A percentile compares a stretch with the other conserved stretches of the same genome.
Evolutionary conservation across 2,113 vertebrate genomes (phyloP).

Genomic region (Callospermophilus lateralis): DNA sequence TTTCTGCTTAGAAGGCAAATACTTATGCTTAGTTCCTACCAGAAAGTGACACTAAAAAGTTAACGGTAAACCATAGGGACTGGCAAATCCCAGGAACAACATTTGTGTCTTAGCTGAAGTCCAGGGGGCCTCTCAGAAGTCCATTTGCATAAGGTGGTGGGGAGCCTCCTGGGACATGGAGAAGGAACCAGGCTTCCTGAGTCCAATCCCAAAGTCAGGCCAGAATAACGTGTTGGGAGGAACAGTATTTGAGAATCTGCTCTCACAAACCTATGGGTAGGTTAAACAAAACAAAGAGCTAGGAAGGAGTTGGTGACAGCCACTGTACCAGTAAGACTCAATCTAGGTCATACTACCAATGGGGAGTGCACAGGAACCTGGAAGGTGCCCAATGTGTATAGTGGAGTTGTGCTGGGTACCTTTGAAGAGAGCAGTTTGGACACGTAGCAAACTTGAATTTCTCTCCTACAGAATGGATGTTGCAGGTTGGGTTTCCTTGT

Average conservation of each 20-base stretch:
- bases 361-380: neutral
- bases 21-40: neutral
- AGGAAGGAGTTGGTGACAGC: neutral
- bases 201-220: neutral
- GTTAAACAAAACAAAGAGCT: neutral
- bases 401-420: neutral
- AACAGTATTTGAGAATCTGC: neutral
- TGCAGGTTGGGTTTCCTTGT: neutral
- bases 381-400: neutral
- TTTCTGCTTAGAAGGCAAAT: neutral
- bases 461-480: neutral
- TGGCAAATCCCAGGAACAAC: neutral
- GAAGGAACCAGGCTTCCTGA: neutral
- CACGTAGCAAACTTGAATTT: neutral
- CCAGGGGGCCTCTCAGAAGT: neutral
- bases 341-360: neutral
- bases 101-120: neutral
- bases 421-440: neutral
- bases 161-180: neutral
- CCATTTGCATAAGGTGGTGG: neutral
- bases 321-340: accelerated
- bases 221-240: neutral
- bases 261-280: neutral
- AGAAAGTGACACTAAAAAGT: neutral
- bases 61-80: neutral